Base-by-base conservation (phyloP, 2,113 vertebrate genomes). In the Forbesichthys papilliferus region DNA sequence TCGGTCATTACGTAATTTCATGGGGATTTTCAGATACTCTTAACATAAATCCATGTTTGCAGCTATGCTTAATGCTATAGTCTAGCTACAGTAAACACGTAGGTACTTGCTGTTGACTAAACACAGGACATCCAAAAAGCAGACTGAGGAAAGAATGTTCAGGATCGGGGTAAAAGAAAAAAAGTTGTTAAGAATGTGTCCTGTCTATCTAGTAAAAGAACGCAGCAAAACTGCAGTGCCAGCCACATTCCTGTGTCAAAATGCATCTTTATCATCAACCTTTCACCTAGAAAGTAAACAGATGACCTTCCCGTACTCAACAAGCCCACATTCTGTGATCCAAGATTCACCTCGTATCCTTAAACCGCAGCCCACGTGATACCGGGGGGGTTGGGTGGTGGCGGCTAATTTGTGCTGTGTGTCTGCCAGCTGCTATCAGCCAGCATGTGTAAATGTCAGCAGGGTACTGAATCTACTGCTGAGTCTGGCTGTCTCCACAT, bases 401-500 rank as follows among this genome's bases (percentile, higher is more conserved):
- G 16, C 16, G 48, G 69, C 73, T 85, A 82, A 86, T 84, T 68
- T 76, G 9, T 69, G 64, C 55, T 34, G 27, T 11, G 66, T 55
- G 8, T 12, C 78, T 72, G 76, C 13, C 75, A 87, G 67, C 75
- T 74, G 64, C 11, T 62, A 48, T 71, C 64, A 84, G 59, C 68
- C 64, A 67, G 56, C 60, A 36, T 69, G 75, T 84, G 84, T 85
- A 74, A 27, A 27, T 85, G 71, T 80, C 80, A 85, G 75, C 77
- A 82, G 55, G 13, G 66, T 64, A 78, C 9, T 1, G 33, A 61
- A 20, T 56, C 36, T 34, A 62, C 61, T 69, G 69, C 63, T 81
- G 77, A 80, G 68, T 69, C 56, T 63, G 53, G 73, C 63, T 36
- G 57, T 78, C 69, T 59, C 71, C 73, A n/a, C 64, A 66, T 34